Evolutionary conservation across 2,797 vertebrate genomes (phyloP), one percentile per base, ranked within the genome.

Genomic region (Characodon lateralis): DNA sequence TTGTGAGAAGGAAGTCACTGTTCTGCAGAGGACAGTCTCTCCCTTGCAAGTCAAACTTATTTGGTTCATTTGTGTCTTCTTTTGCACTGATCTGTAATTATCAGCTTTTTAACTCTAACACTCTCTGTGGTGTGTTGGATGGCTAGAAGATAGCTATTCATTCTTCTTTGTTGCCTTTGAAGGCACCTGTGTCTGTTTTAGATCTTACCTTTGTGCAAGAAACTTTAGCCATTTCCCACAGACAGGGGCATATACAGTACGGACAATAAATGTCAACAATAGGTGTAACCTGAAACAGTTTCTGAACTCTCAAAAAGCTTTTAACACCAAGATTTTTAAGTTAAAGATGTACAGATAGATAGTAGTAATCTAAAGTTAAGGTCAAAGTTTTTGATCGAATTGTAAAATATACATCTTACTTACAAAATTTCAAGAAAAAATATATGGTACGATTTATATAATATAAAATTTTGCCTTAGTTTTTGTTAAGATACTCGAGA

Each of bases 401-500:
- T 66, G 20, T 5, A 10, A 41, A 66, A 22, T 24, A 41, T 1
- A 24, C 3, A 5, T 66, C 22, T 41, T 16, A 41, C 35, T 24
- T 5, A 41, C 31, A 22, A 24, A 66, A 39, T 41, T 20, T 39
- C 18, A 61, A 61, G 26, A 31, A 63, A 66, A 20, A 3, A 65
- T 50, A 50, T 4, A 26, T 9, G 66, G 31, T 35, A 35, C 31
- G 50, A 79, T 71, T 78, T 77, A 78, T 66, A 28, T 41, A 72
- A 76, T 80, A 46, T 70, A 69, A 20, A 55, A 65, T 84, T 84
- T 78, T 69, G 61, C 48, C 68, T 86, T 69, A 39, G 39, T 71
- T 78, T 88, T 81, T 80, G 85, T 84, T 35, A 35, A 35, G 31
- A 35, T 35, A 55, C 26, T 26, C 51, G 63, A 39, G 56, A 89